Conservation (phyloP, 2,888 invertebrate genomes). For the Camptogramma bilineatum region DNA sequence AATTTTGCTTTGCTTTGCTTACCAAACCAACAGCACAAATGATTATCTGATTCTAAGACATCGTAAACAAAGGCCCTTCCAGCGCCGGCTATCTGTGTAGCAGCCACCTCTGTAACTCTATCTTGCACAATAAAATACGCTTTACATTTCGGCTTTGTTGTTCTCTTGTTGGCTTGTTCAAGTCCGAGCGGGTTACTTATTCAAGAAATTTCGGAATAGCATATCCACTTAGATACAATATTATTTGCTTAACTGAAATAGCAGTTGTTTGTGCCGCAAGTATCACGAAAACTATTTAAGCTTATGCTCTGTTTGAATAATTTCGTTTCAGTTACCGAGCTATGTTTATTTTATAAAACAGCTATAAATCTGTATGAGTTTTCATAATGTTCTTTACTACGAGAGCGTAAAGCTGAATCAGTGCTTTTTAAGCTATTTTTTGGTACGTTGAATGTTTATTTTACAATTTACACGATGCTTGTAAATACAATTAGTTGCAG, state of each 20-base stretch:
- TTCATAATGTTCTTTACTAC: neutral
- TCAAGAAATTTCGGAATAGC: slow-evolving; percentile 56
- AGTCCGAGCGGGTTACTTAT: slow-evolving; percentile 55
- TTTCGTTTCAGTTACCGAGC: slow-evolving; percentile 9
- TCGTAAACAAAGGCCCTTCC: slow-evolving; percentile 29
- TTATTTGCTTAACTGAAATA: slow-evolving; percentile 32
- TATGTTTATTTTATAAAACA: slow-evolving; percentile 1
- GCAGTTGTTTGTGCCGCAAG: slow-evolving; percentile 18
- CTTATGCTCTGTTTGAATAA: slow-evolving; percentile 7
- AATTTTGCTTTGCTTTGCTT: neutral
- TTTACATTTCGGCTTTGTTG: slow-evolving; percentile 70
- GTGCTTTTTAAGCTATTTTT: too few relatives aligned
- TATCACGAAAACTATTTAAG: slow-evolving; percentile 21
- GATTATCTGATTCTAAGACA: slow-evolving; percentile 1
- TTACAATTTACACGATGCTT: neutral
- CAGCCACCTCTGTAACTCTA: slow-evolving; percentile 51
- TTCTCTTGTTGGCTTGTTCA: slow-evolving; percentile 60
- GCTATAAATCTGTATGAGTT: neutral
- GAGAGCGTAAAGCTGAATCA: too few relatives aligned
- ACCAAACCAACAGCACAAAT: slow-evolving; percentile 3
- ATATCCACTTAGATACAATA: slow-evolving; percentile 44
- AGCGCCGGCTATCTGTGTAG: slow-evolving; percentile 31
- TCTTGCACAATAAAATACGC: slow-evolving; percentile 68
- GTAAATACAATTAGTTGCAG: neutral
- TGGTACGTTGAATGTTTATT: too few relatives aligned